These are phyloP conservation scores for Hypotaenidia okinawae DNA, from an alignment of 2,797 vertebrate species.

Conservation along the genomic window DNA sequence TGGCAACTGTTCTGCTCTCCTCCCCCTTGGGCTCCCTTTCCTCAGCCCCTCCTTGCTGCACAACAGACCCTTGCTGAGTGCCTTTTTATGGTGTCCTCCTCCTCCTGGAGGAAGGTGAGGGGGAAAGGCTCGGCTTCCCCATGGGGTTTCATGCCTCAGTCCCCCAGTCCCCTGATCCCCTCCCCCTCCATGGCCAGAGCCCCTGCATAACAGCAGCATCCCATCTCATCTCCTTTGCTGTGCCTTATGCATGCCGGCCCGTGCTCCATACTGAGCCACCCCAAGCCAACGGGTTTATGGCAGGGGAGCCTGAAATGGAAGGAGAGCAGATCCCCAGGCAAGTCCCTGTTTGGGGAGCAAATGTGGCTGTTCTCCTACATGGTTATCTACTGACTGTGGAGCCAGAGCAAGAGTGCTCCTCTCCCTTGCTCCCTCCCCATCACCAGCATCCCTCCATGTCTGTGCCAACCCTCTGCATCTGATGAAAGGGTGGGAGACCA, in stretches of 20 bases:
- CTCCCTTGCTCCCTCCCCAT: not conserved
- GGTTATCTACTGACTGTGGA: accelerated
- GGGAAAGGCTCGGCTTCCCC: not conserved
- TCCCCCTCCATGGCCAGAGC: not conserved
- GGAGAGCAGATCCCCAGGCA: not conserved
- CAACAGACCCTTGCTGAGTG: not conserved
- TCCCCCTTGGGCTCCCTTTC: not conserved
- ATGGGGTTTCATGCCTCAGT: not conserved
- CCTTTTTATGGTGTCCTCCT: not conserved
- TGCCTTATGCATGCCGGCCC: not conserved
- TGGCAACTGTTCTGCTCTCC: constrained; percentile 9
- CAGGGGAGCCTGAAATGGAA: not conserved
- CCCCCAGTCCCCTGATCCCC: too few relatives aligned
- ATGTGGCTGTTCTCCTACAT: not conserved
- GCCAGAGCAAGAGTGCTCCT: not conserved
- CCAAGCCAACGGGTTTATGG: not conserved
- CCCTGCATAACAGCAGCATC: not conserved
- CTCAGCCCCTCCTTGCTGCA: not conserved
- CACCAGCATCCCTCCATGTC: not conserved
- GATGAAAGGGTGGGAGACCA: not conserved
- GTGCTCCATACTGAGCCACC: not conserved
- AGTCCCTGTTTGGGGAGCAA: not conserved
- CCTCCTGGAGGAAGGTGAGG: not conserved
- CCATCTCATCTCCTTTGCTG: not conserved
- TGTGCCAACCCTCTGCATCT: accelerated